Percentiles rank a stretch among this genome's conserved stretches.
Conservation (phyloP, 2,797 vertebrate species). For the Mastacembelus armatus region DNA sequence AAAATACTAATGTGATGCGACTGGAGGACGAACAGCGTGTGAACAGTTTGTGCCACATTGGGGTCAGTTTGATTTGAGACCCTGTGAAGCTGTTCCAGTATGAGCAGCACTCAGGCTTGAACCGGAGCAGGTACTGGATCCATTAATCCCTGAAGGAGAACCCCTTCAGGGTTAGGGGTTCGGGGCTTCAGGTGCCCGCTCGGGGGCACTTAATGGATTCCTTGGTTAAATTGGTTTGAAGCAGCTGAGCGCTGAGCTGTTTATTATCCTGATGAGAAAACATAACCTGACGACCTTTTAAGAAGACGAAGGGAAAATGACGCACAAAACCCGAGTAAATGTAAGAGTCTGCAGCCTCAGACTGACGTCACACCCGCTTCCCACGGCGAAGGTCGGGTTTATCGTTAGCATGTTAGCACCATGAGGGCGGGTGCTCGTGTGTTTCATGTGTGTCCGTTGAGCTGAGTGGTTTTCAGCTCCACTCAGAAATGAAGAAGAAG, state of each 20-base stretch:
- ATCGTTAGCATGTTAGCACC: neutral
- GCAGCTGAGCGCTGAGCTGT: neutral
- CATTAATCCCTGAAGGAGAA: neutral
- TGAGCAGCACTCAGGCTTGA: neutral
- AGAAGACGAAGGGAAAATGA: no score
- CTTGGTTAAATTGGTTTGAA: neutral
- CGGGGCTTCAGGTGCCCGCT: neutral
- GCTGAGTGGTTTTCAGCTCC: neutral
- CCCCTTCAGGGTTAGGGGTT: constrained; percentile 15
- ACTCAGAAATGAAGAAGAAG: neutral
- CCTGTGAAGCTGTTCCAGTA: neutral
- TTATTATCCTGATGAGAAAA: neutral
- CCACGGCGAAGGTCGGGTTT: no score
- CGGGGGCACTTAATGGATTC: neutral
- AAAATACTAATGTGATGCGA: no score
- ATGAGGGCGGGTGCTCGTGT: no score
- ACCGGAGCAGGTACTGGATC: neutral
- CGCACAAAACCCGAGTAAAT: no score
- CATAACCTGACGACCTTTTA: neutral
- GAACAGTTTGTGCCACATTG: no score
- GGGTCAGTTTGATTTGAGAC: no score
- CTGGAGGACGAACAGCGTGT: no score
- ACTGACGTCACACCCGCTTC: no score
- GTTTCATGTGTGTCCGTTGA: neutral
- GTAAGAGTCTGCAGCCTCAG: no score